phyloP scores from a whole-genome alignment of 1,140 invertebrate genomes.

The Ceratitis capitata region DNA sequence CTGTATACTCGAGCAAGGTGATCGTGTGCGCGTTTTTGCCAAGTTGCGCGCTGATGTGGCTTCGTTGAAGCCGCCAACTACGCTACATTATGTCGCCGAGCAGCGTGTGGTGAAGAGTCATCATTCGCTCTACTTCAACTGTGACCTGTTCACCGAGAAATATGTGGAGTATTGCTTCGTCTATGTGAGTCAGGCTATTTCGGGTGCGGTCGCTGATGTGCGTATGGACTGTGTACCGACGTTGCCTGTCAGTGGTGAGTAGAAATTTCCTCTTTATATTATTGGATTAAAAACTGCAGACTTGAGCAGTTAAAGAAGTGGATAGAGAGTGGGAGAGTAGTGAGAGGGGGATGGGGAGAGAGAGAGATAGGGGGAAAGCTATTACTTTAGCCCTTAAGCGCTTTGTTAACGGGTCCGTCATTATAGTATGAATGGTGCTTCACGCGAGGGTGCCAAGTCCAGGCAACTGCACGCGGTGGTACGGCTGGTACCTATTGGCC shows the following conservation, averaged over 20 bases:
- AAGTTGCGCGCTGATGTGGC: slow-evolving; percentile 74
- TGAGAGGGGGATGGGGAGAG: no score
- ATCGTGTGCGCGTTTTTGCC: slow-evolving; percentile 79
- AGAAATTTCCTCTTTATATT: background rate
- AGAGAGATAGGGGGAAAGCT: no score
- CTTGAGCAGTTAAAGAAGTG: no score
- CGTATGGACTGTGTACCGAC: slow-evolving; percentile 83
- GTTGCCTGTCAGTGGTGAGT: slow-evolving; percentile 77
- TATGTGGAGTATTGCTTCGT: slow-evolving; percentile 88
- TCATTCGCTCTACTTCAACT: slow-evolving; percentile 80
- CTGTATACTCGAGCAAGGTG: slow-evolving; percentile 77
- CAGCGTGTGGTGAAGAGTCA: slow-evolving; percentile 71
- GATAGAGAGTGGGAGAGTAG: no score
- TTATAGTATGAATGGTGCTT: no score
- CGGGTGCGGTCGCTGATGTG: slow-evolving; percentile 82
- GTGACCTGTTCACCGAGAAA: slow-evolving; percentile 82
- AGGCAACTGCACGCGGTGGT: no score
- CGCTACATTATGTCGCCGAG: slow-evolving; percentile 74
- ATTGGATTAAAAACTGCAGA: no score
- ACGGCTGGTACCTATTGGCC: no score
- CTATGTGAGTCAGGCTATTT: slow-evolving; percentile 83
- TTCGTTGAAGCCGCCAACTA: slow-evolving; percentile 71
- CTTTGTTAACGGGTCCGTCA: no score
- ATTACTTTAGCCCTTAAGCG: no score
- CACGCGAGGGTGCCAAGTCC: no score